Evolutionary conservation across 2,797 vertebrate species (phyloP).

Genomic region (Pachyuromys duprasi): DNA sequence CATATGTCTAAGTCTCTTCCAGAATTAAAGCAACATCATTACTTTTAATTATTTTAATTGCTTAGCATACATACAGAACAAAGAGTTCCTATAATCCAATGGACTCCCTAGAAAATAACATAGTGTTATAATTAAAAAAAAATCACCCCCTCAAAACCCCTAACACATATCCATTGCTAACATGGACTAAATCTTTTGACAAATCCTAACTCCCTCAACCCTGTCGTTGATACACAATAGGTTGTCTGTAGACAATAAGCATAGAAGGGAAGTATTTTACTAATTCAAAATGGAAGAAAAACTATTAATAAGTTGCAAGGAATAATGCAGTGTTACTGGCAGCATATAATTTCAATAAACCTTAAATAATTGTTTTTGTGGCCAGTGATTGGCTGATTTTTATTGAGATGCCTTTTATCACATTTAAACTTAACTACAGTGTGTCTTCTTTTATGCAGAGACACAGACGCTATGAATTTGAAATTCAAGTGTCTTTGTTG

Average conservation of each 20-base stretch:
- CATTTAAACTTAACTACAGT: neutral
- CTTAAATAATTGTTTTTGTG: constrained; percentile 19
- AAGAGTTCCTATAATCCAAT: neutral
- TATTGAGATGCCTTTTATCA: neutral
- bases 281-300: neutral
- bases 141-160: neutral
- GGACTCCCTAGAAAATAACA: neutral
- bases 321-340: neutral
- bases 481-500: neutral
- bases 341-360: constrained; percentile 14
- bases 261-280: neutral
- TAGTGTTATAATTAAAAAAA: neutral
- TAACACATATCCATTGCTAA: neutral
- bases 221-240: neutral
- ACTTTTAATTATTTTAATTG: constrained; percentile 22
- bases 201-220: neutral
- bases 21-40: neutral
- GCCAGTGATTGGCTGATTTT: constrained; percentile 14
- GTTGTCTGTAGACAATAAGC: neutral
- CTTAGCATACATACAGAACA: neutral
- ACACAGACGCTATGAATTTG: neutral
- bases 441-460: neutral
- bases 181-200: neutral
- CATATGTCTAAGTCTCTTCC: neutral
- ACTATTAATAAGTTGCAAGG: neutral